Base-by-base conservation (phyloP, 2,797 vertebrate genomes). In the Sandelia bainsii region DNA sequence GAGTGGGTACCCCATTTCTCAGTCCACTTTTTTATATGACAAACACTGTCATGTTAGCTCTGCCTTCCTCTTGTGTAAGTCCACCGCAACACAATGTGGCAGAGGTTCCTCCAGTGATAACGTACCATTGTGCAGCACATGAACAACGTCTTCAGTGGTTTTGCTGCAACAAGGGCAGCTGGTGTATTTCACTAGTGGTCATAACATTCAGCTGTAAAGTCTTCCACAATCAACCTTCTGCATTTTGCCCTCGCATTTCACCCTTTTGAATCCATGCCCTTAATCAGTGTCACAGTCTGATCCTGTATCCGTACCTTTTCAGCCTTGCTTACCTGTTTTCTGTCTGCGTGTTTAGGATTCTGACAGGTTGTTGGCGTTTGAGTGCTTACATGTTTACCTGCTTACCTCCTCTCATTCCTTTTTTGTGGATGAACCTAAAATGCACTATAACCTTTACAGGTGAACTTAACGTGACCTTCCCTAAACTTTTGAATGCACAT, bases 71-170 rank as follows among this genome's bases (percentile, higher is more conserved):
- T 70, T 23, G 56, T 65, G 42, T 6, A 27, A 59, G 20, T 61
- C 34, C 45, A 51, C 51, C 54, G 50, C 68, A 32, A 58, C 49
- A 49, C 40, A 1, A 8, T 49, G 61, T 13, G 34, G 22, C 40
- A 25, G 40, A 59, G 44, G 66, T 69, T 76, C 59, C 52, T 60
- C n/a, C 37, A 46, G 48, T 62, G 17, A 10, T 25, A 20, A 39
- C 57, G 62, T 29, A 8, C 11, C 22, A 42, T 29, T 73, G 59
- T 68, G 63, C 9, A 62, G 27, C 60, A 70, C 62, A 76, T 56
- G 42, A 66, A 66, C 23, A 73, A 27, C 53, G 40, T 77, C 51
- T 84, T 68, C 60, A 71, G 73, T 73, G 58, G 62, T 22, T 13
- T 1, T 19, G 20, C 52, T 48, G 32, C 40, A 20, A 73, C 56